Conservation (phyloP, 2,113 vertebrate species). For the Vidua macroura region DNA sequence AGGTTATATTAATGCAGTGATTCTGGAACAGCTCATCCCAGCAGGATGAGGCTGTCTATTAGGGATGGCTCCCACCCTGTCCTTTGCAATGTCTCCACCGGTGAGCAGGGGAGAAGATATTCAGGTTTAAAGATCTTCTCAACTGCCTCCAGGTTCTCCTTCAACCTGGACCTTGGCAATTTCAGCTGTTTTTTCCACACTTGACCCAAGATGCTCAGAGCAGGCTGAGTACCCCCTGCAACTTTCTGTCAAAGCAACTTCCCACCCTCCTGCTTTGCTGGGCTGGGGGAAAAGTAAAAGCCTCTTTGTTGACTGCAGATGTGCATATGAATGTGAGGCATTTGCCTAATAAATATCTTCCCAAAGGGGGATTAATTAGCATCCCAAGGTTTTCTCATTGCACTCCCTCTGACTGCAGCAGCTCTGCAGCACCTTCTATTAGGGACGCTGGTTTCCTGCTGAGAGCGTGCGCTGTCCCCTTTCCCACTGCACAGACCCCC, state of each 20-base stretch:
- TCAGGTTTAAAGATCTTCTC: background rate
- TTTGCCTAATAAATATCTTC: constrained; percentile 56
- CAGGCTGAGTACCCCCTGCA: background rate
- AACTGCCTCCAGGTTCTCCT: background rate
- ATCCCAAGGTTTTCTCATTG: background rate
- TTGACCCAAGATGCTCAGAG: accelerated
- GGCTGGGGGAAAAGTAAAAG: constrained; percentile 14
- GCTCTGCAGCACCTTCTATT: background rate
- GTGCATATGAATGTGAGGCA: constrained; percentile 26
- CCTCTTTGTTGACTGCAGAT: background rate
- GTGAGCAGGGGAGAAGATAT: background rate
- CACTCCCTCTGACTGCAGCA: background rate
- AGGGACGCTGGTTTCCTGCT: background rate
- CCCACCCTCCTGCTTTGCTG: background rate
- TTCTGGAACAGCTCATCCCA: background rate
- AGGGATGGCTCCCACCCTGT: background rate
- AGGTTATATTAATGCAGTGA: background rate
- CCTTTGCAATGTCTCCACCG: background rate
- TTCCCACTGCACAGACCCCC: background rate
- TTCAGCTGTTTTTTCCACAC: accelerated
- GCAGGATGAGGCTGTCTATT: background rate
- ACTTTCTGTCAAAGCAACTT: accelerated
- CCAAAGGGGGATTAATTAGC: constrained; percentile 23
- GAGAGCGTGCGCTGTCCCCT: background rate
- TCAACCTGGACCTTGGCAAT: background rate